A percentile compares a stretch with the other conserved stretches of the same genome.
Evolutionary conservation across 2,797 vertebrate species (phyloP).

Genomic region (Melanotaenia maccullochi): DNA sequence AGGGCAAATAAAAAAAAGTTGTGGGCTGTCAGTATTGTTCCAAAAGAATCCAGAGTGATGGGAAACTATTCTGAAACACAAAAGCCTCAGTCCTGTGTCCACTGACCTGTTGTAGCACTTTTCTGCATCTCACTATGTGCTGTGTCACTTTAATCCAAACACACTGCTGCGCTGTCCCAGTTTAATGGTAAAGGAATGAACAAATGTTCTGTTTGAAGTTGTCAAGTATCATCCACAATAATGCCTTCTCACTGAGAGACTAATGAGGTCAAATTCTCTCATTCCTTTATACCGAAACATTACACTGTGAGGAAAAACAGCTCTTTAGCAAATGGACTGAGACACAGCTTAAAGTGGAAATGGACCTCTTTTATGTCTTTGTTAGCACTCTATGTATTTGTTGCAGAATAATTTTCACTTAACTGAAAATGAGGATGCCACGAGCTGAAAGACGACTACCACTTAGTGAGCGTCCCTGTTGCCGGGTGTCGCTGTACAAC

Average conservation of each 20-base stretch:
- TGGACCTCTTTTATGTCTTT: constrained; percentile 37
- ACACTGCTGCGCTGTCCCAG: constrained; percentile 11
- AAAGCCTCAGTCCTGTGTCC: constrained; percentile 25
- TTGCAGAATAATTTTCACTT: constrained; percentile 51
- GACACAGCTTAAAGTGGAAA: constrained; percentile 45
- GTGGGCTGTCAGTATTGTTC: constrained; percentile 51
- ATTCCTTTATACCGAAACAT: constrained; percentile 41
- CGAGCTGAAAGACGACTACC: constrained; percentile 50
- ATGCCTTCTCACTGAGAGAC: constrained; percentile 16
- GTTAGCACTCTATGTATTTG: constrained; percentile 36
- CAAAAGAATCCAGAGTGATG: constrained; percentile 40
- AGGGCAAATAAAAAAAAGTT: constrained; percentile 46
- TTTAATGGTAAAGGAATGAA: constrained; percentile 11
- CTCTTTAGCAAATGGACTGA: constrained; percentile 51
- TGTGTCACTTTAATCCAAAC: constrained; percentile 14
- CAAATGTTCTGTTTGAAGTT: constrained; percentile 37
- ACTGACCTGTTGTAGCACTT: constrained; percentile 18
- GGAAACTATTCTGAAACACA: constrained; percentile 39
- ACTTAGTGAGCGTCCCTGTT: constrained; percentile 34
- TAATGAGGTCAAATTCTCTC: constrained; percentile 53
- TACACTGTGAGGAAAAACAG: constrained; percentile 22
- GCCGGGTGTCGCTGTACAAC: constrained; percentile 46
- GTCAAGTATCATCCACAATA: constrained; percentile 34
- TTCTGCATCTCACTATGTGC: constrained; percentile 10
- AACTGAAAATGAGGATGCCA: constrained; percentile 54